Conservation (phyloP, 2,797 vertebrate genomes). For the Sitta carolinensis region DNA sequence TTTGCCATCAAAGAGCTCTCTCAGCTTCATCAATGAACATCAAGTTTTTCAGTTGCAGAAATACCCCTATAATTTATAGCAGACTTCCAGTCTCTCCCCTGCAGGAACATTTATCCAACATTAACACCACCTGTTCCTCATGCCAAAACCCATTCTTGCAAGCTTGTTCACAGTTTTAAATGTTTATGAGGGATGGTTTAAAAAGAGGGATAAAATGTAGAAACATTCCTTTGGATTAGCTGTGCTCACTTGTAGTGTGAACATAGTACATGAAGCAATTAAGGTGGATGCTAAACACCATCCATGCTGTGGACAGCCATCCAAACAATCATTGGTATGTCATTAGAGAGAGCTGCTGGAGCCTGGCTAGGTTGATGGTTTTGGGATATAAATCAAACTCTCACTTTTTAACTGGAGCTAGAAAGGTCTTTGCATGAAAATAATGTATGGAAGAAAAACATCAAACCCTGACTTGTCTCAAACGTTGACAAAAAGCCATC, state of each 20-base stretch:
- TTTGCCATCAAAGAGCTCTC: conserved; percentile 3
- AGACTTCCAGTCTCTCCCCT: conserved; percentile 33
- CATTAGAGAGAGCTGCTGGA: conserved; percentile 10
- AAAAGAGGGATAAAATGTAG: neutral
- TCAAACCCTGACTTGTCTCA: neutral
- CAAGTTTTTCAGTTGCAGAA: conserved; percentile 20
- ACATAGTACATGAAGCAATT: conserved; percentile 30
- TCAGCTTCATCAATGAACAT: neutral
- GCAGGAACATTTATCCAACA: conserved; percentile 52
- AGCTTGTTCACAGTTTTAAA: conserved; percentile 50
- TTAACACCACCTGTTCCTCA: conserved; percentile 65
- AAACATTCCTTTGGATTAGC: conserved; percentile 24
- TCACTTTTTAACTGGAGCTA: neutral
- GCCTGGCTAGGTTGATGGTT: neutral
- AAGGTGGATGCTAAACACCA: neutral
- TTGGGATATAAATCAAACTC: conserved; percentile 30
- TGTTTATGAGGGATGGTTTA: conserved; percentile 33
- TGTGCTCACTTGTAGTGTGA: conserved; percentile 7
- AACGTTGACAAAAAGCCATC: neutral
- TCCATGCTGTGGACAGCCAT: neutral
- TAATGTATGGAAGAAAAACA: neutral
- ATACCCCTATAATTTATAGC: conserved; percentile 54
- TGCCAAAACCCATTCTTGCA: conserved; percentile 42
- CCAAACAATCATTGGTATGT: neutral
- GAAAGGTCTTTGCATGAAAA: neutral